Percentiles rank a stretch among this genome's conserved stretches.
Evolutionary conservation across 2,888 invertebrate species (phyloP).

Genomic region (Bellardia pandia): DNA sequence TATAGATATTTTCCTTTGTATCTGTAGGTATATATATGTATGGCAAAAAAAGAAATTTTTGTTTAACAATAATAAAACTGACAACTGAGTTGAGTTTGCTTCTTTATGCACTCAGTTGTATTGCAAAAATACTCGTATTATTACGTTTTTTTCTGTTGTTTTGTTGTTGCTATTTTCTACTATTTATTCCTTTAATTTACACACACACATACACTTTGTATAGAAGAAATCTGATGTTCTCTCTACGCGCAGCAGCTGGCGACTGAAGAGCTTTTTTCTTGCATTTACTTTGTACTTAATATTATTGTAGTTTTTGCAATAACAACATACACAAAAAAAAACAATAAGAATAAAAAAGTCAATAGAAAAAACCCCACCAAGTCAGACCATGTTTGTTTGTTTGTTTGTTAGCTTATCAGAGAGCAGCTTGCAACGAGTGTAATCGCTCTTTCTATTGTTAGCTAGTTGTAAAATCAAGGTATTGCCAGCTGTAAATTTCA

Average conservation of each 20-base stretch:
- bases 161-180: conserved; percentile 51
- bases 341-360: background rate
- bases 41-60: conserved; percentile 12
- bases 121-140: conserved; percentile 20
- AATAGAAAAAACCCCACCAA: conserved; percentile 21
- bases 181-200: conserved; percentile 34
- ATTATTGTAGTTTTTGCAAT: conserved; percentile 12
- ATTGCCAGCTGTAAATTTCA: conserved; percentile 54
- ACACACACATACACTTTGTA: conserved; percentile 12
- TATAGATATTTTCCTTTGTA: conserved; percentile 3
- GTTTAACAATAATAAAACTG: conserved; percentile 23
- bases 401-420: background rate
- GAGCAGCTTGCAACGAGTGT: background rate
- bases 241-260: conserved; percentile 82
- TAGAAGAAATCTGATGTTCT: conserved; percentile 76
- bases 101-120: conserved; percentile 45
- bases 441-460: background rate
- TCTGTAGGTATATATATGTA: background rate
- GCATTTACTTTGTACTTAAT: conserved; percentile 73
- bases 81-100: conserved; percentile 53
- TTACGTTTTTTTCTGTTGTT: conserved; percentile 41
- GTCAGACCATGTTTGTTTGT: background rate
- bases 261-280: conserved; percentile 82
- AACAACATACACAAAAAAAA: background rate
- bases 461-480: conserved; percentile 24